Evolutionary conservation across 2,888 invertebrate genomes (phyloP), one percentile per base, ranked within the genome.

Genomic region (Netelia inedita): DNA sequence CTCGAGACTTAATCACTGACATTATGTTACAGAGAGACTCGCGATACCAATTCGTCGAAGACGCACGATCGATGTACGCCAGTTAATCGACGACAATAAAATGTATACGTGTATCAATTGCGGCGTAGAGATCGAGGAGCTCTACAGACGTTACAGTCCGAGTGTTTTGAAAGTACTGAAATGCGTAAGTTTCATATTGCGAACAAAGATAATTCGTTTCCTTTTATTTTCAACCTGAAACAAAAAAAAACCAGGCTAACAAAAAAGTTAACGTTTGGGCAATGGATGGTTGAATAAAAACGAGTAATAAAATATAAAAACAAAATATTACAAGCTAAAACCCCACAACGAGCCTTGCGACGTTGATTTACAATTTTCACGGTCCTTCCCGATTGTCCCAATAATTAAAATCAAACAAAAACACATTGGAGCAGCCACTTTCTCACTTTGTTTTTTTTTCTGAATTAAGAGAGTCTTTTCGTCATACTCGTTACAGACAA

Each of bases 91-190:
- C 16, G 41, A 35, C 14, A 11, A 59, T 14, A 86, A 82, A 75
- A 93, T 93, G 93, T 93, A 93, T 80, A 91, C 90, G 5, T 97
- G 97, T 91, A 96, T 97, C 10, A 96, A 97, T 90, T 97, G 97
- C 92, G 97, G 97, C 0, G 93, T 94, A 86, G 92, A 94, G 65
- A 95, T 96, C 0, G 94, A 94, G 19, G 96, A 96, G 85, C 94
- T 97, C 0, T 97, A 95, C 89, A 96, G 95, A 88, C 95, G 95
- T 84, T 97, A 97, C 87, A 96, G 96, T 86, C 95, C 96, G 8
- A 95, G 96, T 6, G 96, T 96, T 59, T 93, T 97, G 21, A 97
- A 97, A 94, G 94, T 97, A 66, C 95, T 96, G 1, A 96, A 96
- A 94, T 97, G 97, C 94, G 97, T 97, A 95, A 94, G 96, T 95